These are phyloP conservation scores for Anthonomus grandis DNA, from an alignment of 1,140 invertebrate species.

Conservation along the genomic window DNA sequence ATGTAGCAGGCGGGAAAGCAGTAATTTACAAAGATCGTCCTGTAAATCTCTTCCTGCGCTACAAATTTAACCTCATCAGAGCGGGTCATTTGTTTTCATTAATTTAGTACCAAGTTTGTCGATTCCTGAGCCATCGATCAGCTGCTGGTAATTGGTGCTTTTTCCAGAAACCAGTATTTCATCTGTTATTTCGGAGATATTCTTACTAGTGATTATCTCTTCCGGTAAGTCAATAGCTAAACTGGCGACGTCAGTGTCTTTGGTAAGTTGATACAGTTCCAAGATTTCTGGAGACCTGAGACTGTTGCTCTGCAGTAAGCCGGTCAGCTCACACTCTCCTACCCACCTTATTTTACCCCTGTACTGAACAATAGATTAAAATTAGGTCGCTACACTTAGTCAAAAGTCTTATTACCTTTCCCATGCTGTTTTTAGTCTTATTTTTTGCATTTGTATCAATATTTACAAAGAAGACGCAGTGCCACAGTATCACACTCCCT, in stretches of 20 bases:
- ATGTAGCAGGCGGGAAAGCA: constrained; percentile 50
- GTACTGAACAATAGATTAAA: constrained; percentile 35
- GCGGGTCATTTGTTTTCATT: neutral
- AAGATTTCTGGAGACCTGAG: constrained; percentile 37
- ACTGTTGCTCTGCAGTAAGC: constrained; percentile 24
- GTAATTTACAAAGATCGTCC: constrained; percentile 45
- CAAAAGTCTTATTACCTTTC: constrained; percentile 28
- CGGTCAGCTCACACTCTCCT: constrained; percentile 29
- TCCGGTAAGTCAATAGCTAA: constrained; percentile 16
- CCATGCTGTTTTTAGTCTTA: constrained; percentile 33
- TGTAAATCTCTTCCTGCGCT: constrained; percentile 39
- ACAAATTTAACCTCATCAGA: too few relatives aligned
- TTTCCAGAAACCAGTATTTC: constrained; percentile 33
- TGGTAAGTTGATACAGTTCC: constrained; percentile 22
- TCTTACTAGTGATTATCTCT: constrained; percentile 22
- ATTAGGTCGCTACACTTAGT: neutral
- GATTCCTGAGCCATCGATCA: constrained; percentile 35
- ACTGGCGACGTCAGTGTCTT: constrained; percentile 5
- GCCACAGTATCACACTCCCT: constrained; percentile 15
- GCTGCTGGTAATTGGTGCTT: constrained; percentile 27
- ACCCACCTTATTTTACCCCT: constrained; percentile 39
- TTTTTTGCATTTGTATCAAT: constrained; percentile 29
- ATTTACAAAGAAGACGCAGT: constrained; percentile 28
- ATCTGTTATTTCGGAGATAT: constrained; percentile 35
- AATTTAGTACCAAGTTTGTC: constrained; percentile 33